Evolutionary conservation across 2,113 vertebrate species (phyloP).

Genomic region (Seriola aureovittata): DNA sequence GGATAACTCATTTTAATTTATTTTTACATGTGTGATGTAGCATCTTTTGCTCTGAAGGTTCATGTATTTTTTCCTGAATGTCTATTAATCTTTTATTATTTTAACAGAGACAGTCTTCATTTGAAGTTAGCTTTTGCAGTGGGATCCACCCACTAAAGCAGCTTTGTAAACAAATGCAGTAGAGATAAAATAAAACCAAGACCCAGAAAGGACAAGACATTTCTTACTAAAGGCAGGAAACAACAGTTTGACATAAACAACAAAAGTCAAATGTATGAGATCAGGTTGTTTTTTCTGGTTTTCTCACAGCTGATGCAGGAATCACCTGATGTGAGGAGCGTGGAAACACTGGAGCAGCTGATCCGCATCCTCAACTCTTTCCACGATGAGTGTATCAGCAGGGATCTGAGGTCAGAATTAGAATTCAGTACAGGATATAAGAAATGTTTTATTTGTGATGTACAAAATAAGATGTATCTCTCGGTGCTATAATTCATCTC

Average conservation of each 20-base stretch:
- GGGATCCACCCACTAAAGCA: too few species aligned
- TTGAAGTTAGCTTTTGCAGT: too few species aligned
- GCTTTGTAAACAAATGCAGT: too few species aligned
- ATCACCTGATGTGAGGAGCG: constrained; percentile 68
- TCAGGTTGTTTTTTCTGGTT: background rate
- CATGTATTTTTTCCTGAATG: too few species aligned
- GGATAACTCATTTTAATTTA: too few species aligned
- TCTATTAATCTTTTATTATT: too few species aligned
- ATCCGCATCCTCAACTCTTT: constrained; percentile 83
- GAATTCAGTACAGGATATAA: background rate
- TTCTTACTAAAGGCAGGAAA: background rate
- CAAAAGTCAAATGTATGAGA: background rate
- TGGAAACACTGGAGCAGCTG: constrained; percentile 67
- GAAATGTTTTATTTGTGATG: background rate
- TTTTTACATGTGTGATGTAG: too few species aligned
- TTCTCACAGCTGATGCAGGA: constrained; percentile 79
- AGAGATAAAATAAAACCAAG: background rate
- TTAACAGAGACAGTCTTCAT: too few species aligned
- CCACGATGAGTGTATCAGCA: constrained; percentile 69
- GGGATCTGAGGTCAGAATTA: constrained; percentile 73
- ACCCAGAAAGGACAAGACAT: background rate
- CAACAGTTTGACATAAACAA: background rate
- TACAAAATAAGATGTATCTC: background rate
- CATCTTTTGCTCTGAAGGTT: too few species aligned
- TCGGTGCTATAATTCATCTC: background rate